Base-by-base conservation (phyloP, 2,888 invertebrate species). In the Ceratothoa steindachneri region DNA sequence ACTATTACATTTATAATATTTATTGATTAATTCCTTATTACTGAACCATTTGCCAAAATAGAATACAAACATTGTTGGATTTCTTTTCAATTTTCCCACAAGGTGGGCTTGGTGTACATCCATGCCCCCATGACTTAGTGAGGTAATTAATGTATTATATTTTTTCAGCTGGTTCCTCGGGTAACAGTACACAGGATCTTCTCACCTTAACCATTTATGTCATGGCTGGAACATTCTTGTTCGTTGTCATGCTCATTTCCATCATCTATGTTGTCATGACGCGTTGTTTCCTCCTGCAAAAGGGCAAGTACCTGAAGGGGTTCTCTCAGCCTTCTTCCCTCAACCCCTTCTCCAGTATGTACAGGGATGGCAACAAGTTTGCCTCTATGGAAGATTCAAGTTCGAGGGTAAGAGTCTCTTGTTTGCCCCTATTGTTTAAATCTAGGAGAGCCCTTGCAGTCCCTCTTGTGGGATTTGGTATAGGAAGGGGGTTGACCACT, bases 331-430 rank as follows among this genome's bases (percentile, higher is more conserved):
- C 7, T 15, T 41, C 41, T 41, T 5, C 41, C 41, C 5, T 41
- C 7, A 41, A 41, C 41, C 41, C 41, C 15, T 41, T 41, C 41
- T 5, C 41, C 41, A 41, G 15, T 15, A 41, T 41, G 41, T 41
- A 41, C 15, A 41, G 41, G 15, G 41, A 41, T 15, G 41, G 15
- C 7, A 41, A 15, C 15, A 41, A 41, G 15, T 41, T 41, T 41
- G 41, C 7, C 7, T 41, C 41, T 41, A 15, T 41, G 5, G 75
- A 72, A 30, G 75, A 76, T 67, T 76, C 75, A 27, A 76, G 72
- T 29, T 31, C 72, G 9, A 31, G 69, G 70, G 75, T 76, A 53
- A 24, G 69, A 55, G 2, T 28, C 12, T 2, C 0, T 1, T 2
- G 27, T 55, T n/a, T 15, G n/a, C 15, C 51, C 12, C 12, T 51